Conservation (phyloP, 2,888 invertebrate species). For the Itoplectis maculator region DNA sequence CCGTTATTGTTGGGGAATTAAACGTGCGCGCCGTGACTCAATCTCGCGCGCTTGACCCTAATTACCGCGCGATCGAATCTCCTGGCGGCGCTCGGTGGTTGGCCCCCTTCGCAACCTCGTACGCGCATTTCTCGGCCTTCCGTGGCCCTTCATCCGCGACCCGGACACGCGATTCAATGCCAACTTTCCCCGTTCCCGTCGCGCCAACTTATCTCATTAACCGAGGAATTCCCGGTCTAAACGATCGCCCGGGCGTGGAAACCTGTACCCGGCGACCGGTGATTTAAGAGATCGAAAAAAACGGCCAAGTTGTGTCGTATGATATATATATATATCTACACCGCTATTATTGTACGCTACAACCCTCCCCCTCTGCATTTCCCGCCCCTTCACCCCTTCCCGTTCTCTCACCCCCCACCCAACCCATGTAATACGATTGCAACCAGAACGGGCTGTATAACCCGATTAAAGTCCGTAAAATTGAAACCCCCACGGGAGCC, state of each 20-base stretch:
- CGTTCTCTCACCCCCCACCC: no score
- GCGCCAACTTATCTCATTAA: slow-evolving; percentile 67
- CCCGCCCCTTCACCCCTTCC: no score
- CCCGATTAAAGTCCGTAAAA: slow-evolving; percentile 62
- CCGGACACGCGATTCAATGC: slow-evolving; percentile 63
- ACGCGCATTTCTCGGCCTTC: neutral
- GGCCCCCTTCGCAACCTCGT: neutral
- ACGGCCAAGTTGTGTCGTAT: neutral
- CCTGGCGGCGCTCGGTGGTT: neutral
- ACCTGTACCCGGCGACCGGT: slow-evolving; percentile 29
- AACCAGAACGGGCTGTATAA: slow-evolving; percentile 51
- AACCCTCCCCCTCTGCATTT: no score
- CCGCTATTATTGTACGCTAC: neutral
- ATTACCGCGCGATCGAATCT: slow-evolving; percentile 43
- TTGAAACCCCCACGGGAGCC: slow-evolving; percentile 50
- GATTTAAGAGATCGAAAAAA: slow-evolving; percentile 55
- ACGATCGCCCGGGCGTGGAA: slow-evolving; percentile 48
- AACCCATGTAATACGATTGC: slow-evolving; percentile 19
- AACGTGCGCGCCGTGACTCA: slow-evolving; percentile 35
- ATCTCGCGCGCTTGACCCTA: slow-evolving; percentile 51
- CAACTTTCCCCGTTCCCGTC: slow-evolving; percentile 64
- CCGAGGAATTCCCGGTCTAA: slow-evolving; percentile 59
- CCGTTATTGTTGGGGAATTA: slow-evolving; percentile 9
- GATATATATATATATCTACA: neutral
- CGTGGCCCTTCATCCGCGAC: slow-evolving; percentile 47